Evolutionary conservation across 2,888 invertebrate species (phyloP), one percentile per base, ranked within the genome.

Genomic region (Antheraea yamamai): DNA sequence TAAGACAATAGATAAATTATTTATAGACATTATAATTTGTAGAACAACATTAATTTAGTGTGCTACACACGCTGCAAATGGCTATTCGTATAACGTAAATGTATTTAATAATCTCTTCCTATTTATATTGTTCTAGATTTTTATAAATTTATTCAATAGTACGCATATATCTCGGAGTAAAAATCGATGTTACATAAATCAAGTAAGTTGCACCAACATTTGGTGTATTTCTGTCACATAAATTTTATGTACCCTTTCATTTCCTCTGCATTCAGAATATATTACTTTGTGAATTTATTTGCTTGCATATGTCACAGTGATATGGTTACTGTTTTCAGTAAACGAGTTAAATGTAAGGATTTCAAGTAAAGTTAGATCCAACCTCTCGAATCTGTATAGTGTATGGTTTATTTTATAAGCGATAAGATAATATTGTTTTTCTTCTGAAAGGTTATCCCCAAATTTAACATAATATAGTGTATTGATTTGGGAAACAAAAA

Each of bases 171-270:
- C 61, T 61, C 23, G 23, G n/a, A 23, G 3, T 30, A 39, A 61
- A 61, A 61, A 61, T 61, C 3, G 10, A 61, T 23, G 23, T 23
- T 61, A 30, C n/a, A 61, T 66, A 66, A 66, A 66, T 30, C 64
- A 26, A 61, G 23, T 23, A 14, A 30, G 18, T 30, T 66, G 6
- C 64, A 66, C 26, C 26, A 30, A 30, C 20, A 39, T n/a, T 70
- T 20, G 4, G 23, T 70, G 70, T 70, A 16, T 66, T 66, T 39
- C 39, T 70, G 70, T 70, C 68, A 68, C 35, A 68, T 68, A 68
- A 68, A 68, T 68, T 70, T 35, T 23, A 70, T 10, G 39, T 10
- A 20, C 20, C 30, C n/a, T 70, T 70, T 70, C 39, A 20, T 39
- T 70, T 70, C 70, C 16, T n/a, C 3, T 70, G 70, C 39, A 39